Conservation (phyloP, 2,888 invertebrate genomes). For the Punctoribates punctum region DNA sequence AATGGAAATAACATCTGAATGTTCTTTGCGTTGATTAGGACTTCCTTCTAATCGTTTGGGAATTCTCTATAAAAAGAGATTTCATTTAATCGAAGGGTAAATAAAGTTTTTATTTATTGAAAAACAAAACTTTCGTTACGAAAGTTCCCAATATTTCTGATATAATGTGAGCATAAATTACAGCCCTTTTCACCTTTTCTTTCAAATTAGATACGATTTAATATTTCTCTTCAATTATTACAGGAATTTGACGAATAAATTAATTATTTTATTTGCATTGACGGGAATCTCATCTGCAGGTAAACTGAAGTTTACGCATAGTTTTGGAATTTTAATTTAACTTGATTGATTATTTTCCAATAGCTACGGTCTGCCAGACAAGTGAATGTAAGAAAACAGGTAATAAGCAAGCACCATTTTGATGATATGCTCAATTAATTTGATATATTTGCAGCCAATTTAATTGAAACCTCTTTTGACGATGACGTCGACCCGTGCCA, state of each 20-base stretch:
- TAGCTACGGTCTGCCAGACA: neutral
- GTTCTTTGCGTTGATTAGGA: neutral
- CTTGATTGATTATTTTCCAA: neutral
- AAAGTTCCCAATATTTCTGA: neutral
- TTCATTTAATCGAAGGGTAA: neutral
- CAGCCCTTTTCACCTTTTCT: too few relatives aligned
- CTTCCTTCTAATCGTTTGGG: neutral
- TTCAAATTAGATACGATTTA: neutral
- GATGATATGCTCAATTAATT: too few relatives aligned
- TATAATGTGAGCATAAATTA: neutral
- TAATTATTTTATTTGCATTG: neutral
- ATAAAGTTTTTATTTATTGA: neutral
- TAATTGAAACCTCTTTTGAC: neutral
- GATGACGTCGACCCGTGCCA: neutral
- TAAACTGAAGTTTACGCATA: neutral
- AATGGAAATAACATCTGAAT: neutral
- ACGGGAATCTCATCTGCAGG: neutral
- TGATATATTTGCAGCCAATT: neutral
- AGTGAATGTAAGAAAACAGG: conserved; percentile 6
- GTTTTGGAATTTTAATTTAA: neutral
- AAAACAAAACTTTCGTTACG: neutral
- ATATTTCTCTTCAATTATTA: neutral
- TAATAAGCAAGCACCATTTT: neutral
- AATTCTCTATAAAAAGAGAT: neutral
- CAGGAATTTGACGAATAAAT: neutral